Percentiles rank a stretch among this genome's conserved stretches.
Evolutionary conservation across 2,113 vertebrate species (phyloP).

Genomic region (Dinomys branickii): DNA sequence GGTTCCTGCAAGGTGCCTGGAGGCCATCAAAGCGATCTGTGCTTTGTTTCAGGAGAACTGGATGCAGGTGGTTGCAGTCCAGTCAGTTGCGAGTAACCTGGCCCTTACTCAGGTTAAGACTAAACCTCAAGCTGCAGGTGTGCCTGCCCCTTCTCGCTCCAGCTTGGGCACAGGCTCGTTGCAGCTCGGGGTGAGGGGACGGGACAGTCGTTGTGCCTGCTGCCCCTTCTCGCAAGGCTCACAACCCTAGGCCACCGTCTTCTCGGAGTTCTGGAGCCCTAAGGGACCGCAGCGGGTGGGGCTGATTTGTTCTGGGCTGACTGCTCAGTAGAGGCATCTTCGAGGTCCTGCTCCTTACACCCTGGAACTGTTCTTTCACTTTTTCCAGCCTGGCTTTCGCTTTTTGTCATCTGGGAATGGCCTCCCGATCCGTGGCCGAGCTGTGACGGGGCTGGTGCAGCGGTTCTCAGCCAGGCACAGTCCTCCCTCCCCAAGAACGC

Average conservation of each 20-base stretch:
- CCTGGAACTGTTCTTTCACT: background rate
- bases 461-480: background rate
- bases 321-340: background rate
- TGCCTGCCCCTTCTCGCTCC: constrained; percentile 17
- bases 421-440: too few species aligned
- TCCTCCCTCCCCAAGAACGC: background rate
- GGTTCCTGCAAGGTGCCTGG: constrained; percentile 62
- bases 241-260: background rate
- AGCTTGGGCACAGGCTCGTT: background rate
- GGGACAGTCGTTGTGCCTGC: background rate
- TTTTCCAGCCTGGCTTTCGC: background rate
- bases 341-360: background rate
- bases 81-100: constrained; percentile 76
- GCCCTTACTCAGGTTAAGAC: constrained; percentile 77
- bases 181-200: background rate
- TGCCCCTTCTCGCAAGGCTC: background rate
- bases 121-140: constrained; percentile 71
- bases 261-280: background rate
- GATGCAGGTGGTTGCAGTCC: constrained; percentile 77
- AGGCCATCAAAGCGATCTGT: constrained; percentile 71
- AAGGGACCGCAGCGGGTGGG: background rate
- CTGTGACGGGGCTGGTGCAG: background rate
- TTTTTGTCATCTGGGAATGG: background rate
- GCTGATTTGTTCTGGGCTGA: background rate
- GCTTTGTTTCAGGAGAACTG: constrained; percentile 79